Conservation (phyloP, 2,888 invertebrate species). For the Ennomos fuscantarius region DNA sequence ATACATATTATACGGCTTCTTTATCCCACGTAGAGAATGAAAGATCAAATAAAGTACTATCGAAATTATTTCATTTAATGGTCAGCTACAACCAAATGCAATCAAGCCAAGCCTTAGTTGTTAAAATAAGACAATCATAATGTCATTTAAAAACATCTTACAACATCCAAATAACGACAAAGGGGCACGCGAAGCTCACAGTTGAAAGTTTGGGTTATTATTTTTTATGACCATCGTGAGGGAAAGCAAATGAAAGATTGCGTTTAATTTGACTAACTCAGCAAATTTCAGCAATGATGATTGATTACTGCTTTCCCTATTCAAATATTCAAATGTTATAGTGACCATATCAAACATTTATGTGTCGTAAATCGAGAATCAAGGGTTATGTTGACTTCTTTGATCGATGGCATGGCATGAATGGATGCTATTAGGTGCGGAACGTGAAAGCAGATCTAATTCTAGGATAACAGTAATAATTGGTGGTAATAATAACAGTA, state of each 20-base stretch:
- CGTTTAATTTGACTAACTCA: constrained; percentile 29
- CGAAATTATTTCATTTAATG: too few species aligned
- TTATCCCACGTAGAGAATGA: too few species aligned
- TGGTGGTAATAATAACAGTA: too few species aligned
- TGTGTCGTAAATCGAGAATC: neutral
- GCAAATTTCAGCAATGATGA: constrained; percentile 13
- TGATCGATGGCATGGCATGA: too few species aligned
- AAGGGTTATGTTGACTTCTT: too few species aligned
- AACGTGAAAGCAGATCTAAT: too few species aligned
- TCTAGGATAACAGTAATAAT: too few species aligned
- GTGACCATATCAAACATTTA: neutral
- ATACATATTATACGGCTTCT: too few species aligned
- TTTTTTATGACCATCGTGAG: constrained; percentile 30
- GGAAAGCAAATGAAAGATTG: constrained; percentile 54
- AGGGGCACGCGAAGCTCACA: constrained; percentile 12
- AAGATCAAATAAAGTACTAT: too few species aligned
- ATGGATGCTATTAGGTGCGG: too few species aligned
- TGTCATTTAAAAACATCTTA: constrained; percentile 12
- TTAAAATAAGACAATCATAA: constrained; percentile 9
- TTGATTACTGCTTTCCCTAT: constrained; percentile 17
- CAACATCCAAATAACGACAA: constrained; percentile 9
- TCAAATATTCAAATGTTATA: constrained; percentile 2
- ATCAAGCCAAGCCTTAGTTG: constrained; percentile 4
- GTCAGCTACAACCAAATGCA: neutral
- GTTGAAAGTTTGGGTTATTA: constrained; percentile 21